Evolutionary conservation across 2,888 invertebrate species (phyloP).

Genomic region (Rotaria magnacalcarata): DNA sequence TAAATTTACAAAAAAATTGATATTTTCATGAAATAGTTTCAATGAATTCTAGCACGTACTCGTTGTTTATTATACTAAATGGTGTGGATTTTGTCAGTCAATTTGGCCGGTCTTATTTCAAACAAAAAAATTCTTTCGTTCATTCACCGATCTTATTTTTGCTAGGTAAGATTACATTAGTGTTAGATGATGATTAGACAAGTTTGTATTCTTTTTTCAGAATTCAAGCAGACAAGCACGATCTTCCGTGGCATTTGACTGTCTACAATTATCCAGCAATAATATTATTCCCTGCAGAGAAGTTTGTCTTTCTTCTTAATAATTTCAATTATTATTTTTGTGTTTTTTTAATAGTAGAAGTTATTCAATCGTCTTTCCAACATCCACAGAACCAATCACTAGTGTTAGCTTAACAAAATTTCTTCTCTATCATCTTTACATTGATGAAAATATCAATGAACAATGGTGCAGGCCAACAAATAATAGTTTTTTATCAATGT

Average conservation of each 20-base stretch:
- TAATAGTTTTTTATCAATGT: slow-evolving; percentile 18
- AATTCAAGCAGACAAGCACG: slow-evolving; percentile 7
- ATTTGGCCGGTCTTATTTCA: not conserved
- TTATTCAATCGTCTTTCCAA: too few species aligned
- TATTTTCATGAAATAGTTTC: too few species aligned
- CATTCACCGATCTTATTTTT: not conserved
- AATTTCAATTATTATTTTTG: too few species aligned
- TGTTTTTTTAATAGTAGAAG: too few species aligned
- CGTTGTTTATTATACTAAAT: slow-evolving; percentile 20
- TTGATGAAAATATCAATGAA: not conserved
- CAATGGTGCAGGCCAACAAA: not conserved
- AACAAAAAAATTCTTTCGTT: not conserved
- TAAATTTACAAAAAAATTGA: not conserved
- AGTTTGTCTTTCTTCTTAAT: not conserved
- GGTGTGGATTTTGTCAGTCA: slow-evolving; percentile 9
- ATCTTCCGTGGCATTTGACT: slow-evolving; percentile 6
- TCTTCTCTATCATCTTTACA: too few species aligned
- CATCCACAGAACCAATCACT: too few species aligned
- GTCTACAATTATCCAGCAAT: not conserved
- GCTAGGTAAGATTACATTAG: not conserved
- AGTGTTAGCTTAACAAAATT: too few species aligned
- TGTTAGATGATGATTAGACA: not conserved
- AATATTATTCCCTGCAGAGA: not conserved
- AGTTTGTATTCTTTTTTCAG: not conserved
- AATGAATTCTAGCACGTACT: not conserved